These are phyloP conservation scores for zebrafish (Danio rerio) DNA, from an alignment of 2,113 vertebrate species.

Conservation along the genomic window DNA sequence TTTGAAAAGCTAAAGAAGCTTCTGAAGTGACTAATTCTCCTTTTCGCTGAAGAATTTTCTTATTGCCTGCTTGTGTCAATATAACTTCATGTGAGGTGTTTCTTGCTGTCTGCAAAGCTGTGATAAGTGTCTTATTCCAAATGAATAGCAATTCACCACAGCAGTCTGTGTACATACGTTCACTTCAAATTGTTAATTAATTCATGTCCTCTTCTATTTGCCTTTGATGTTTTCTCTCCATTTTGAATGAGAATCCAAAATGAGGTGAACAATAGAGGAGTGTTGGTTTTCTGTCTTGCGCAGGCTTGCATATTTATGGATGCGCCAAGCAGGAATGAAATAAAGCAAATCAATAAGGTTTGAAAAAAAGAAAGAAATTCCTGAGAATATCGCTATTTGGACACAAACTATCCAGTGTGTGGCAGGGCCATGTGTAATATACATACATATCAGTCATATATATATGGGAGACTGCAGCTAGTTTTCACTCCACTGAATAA, in stretches of 20 bases:
- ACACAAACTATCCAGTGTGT: neutral
- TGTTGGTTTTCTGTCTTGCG: slow-evolving; percentile 60
- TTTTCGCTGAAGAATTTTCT: slow-evolving; percentile 69
- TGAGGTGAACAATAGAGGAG: slow-evolving; percentile 73
- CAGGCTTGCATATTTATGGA: slow-evolving; percentile 58
- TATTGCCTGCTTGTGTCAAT: slow-evolving; percentile 74
- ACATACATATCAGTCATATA: neutral
- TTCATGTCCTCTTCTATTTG: slow-evolving; percentile 68
- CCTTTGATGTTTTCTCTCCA: slow-evolving; percentile 77
- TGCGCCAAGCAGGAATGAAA: slow-evolving; percentile 63
- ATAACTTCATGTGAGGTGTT: slow-evolving; percentile 78
- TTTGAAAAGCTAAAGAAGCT: slow-evolving; percentile 73
- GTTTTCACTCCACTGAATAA: neutral
- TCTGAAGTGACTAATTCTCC: slow-evolving; percentile 78
- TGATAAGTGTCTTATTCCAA: slow-evolving; percentile 81
- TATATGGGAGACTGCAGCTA: neutral
- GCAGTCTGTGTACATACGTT: slow-evolving; percentile 73
- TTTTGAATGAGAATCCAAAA: slow-evolving; percentile 73
- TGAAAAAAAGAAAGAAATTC: slow-evolving; percentile 10
- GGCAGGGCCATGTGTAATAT: neutral
- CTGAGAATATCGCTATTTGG: slow-evolving; percentile 9
- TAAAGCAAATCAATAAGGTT: slow-evolving; percentile 67
- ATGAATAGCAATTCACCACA: slow-evolving; percentile 77
- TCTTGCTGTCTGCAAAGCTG: slow-evolving; percentile 73
- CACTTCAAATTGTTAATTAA: slow-evolving; percentile 80